Conservation (phyloP, 1,140 invertebrate species). For the Heliconius nattereri region DNA sequence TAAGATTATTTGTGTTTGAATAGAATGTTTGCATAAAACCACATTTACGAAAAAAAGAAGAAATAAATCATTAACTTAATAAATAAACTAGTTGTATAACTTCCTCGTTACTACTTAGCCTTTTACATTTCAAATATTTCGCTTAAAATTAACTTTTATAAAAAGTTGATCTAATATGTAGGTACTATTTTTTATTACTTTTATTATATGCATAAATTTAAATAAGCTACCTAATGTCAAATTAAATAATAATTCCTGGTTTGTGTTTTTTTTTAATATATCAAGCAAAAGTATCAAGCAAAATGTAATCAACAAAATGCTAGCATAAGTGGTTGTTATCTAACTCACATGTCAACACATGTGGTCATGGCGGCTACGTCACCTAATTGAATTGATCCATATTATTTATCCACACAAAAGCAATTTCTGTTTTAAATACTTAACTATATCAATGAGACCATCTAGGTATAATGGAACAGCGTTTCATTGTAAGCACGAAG, state of each 20-base stretch:
- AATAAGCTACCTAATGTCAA: background rate
- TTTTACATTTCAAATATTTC: background rate
- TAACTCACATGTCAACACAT: conserved; percentile 18
- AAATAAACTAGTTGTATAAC: no score
- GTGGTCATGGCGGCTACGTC: background rate
- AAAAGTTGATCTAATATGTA: no score
- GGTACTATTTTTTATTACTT: background rate
- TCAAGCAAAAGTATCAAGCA: background rate
- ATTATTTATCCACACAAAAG: conserved; percentile 1
- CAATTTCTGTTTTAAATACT: background rate
- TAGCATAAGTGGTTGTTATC: conserved; percentile 1
- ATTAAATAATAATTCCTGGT: background rate
- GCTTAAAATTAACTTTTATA: no score
- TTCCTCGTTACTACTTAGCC: no score
- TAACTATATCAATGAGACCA: no score
- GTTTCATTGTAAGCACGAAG: no score
- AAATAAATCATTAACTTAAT: no score
- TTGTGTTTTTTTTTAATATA: background rate
- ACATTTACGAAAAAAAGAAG: no score
- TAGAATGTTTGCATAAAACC: no score
- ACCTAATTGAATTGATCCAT: conserved; percentile 14
- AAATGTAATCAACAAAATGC: background rate
- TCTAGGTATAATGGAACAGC: no score
- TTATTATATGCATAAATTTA: conserved; percentile 1
- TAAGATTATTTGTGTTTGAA: no score